phyloP scores from a whole-genome alignment of 2,113 vertebrate species.

The Pheucticus melanocephalus region DNA sequence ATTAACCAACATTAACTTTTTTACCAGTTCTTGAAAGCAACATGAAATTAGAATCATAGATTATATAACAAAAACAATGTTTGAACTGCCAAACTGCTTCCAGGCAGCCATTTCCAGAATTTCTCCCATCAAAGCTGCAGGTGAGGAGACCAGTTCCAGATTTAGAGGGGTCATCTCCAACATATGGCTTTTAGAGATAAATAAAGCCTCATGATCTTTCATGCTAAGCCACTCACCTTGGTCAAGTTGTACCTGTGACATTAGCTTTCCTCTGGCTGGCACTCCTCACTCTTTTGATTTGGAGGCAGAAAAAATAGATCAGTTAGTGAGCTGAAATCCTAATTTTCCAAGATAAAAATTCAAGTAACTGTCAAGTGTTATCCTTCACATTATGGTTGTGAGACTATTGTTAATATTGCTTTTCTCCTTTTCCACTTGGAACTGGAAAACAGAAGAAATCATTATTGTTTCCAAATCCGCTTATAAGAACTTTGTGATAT shows the following conservation, averaged over 20 bases:
- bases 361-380: background rate
- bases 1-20: background rate
- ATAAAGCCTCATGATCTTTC: background rate
- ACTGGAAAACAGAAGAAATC: slow-evolving; percentile 61
- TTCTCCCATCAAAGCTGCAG: background rate
- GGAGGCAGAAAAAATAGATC: background rate
- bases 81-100: background rate
- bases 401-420: background rate
- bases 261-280: background rate
- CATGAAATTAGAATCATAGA: background rate
- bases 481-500: slow-evolving; percentile 60
- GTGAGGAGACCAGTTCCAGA: background rate
- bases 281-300: background rate
- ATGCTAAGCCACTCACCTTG: background rate
- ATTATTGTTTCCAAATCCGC: slow-evolving; percentile 49
- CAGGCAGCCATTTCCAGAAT: background rate
- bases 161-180: background rate
- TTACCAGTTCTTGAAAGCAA: background rate
- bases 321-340: background rate
- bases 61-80: background rate
- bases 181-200: background rate
- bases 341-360: background rate
- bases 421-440: slow-evolving; percentile 28
- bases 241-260: background rate
- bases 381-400: background rate